Base-by-base conservation (phyloP, 2,113 vertebrate genomes). In the Cinclus cinclus region DNA sequence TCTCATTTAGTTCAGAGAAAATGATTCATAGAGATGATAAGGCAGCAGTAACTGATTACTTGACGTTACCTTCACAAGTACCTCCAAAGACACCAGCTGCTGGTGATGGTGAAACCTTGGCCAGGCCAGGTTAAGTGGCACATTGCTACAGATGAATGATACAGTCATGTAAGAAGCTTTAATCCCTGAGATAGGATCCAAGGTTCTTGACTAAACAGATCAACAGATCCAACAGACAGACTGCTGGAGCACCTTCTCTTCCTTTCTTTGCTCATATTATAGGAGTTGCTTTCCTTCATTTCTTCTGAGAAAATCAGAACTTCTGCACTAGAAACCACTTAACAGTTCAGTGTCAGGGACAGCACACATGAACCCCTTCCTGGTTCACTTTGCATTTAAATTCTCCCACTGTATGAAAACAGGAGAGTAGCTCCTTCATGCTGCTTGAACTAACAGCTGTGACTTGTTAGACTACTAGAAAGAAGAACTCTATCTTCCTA, bases 311-410 rank as follows among this genome's bases (percentile, higher is more conserved):
- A 92, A 62, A 53, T 65, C 37, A 71, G 47, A 87, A 78, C 49
- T 63, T 91, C 46, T 39, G 14, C 33, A 33, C 42, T 63, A 55
- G 76, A 92, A 87, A 53, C 22, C 53, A 83, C 46, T 90, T 68
- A 85, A 64, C 62, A 88, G 62, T 83, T 94, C 82, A 58, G 75
- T 83, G 75, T 88, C 88, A 94, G 31, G 55, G 58, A 73, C 88
- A 83, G 94, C 33, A 75, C 33, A 82, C 53, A 65, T 68, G 76
- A 95, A 87, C 41, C 13, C 44, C 49, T 85, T 90, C 58, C 67
- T 83, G 17, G 55, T 93, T 94, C 70, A 49, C 53, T 73, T 81
- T 85, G 70, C 78, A 82, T 87, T 91, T 76, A 90, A 96, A 85
- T 80, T 93, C 74, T 93, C 62, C 70, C 31, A 44, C 70, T 91